These are phyloP conservation scores for Falco peregrinus DNA, from an alignment of 2,797 vertebrate genomes.

Conservation along the genomic window DNA sequence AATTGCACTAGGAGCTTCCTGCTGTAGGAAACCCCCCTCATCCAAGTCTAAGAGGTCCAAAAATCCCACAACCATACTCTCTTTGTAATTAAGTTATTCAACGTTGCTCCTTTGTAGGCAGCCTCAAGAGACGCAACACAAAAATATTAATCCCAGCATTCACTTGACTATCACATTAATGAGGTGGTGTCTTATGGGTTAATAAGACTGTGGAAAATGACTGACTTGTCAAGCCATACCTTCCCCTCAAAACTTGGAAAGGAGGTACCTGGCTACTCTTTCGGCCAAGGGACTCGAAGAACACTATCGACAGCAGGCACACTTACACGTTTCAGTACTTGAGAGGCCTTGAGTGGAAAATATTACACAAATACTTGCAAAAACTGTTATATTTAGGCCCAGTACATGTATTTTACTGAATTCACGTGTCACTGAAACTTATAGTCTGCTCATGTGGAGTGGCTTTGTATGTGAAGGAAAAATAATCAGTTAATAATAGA, in stretches of 20 bases:
- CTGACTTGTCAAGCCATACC: background rate
- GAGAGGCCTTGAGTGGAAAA: background rate
- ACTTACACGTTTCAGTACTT: background rate
- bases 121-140: background rate
- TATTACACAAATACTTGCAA: background rate
- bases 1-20: background rate
- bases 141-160: background rate
- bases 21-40: background rate
- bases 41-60: background rate
- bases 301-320: background rate
- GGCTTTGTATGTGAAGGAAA: conserved; percentile 7
- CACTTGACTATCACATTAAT: background rate
- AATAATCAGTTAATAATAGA: conserved; percentile 16
- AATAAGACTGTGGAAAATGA: background rate
- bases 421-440: background rate
- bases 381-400: background rate
- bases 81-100: background rate
- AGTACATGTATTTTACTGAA: background rate
- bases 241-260: background rate
- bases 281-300: background rate
- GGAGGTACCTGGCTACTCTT: background rate
- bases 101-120: background rate
- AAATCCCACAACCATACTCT: background rate
- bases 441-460: background rate
- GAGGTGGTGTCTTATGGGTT: background rate